Evolutionary conservation across 2,888 invertebrate genomes (phyloP), one percentile per base, ranked within the genome.

Genomic region (Drosophila mayaguana): DNA sequence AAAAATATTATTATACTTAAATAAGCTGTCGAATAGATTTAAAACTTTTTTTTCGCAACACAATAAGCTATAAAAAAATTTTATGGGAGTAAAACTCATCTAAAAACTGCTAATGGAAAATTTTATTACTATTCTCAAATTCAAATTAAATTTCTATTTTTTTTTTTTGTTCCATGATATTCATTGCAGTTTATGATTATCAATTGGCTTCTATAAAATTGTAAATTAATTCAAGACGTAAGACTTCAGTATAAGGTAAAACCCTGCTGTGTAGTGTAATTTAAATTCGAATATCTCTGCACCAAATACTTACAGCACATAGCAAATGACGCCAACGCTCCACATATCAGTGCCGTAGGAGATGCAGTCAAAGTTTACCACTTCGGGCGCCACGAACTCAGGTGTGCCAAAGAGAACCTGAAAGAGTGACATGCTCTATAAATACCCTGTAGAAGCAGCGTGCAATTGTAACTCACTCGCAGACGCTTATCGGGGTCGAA

Each of bases 331-430:
- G 48, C 99, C 99, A 28, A 99, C 96, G 61, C 98, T 98, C 99
- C 99, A 99, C 98, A 99, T 98, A 91, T 99, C 99, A 0, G 99
- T 98, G 11, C 97, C 97, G 91, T 96, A 98, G 64, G 97, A 97
- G 88, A 99, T 98, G 90, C 97, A 96, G 92, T 99, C 99, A 93
- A 99, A 99, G 94, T 99, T 99, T 45, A 99, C 98, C 32, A 99
- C 98, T 94, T 99, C 99, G 1, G 99, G 99, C 0, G 99, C 98
- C 56, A 99, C 98, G 92, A 99, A 99, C 94, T 99, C 99, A 0
- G 99, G 99, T 0, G 99, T 99, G 1, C 99, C 99, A 91, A 98
- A 99, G 60, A 99, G 94, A 5, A 99, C 98, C 93, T 93, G 71
- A 22, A 63, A 51, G 34, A 34, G 12, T 11, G 28, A 3, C 1